Base-by-base conservation (phyloP, 23 tunicate genomes). In the Halocynthia roretzi region DNA sequence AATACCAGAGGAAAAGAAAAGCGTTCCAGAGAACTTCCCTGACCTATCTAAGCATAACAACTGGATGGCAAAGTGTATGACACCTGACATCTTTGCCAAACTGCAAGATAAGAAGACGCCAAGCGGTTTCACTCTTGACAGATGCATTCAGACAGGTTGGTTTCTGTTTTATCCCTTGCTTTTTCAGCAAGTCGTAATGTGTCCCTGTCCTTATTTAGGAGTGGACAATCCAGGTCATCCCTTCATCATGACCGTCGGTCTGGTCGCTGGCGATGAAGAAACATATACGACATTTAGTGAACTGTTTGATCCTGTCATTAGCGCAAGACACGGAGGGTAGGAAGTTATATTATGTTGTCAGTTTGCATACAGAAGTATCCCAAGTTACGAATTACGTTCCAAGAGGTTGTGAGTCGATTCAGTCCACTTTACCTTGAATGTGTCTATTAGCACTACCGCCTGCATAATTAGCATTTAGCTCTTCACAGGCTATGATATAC, bases 171-270 rank as follows among this genome's bases (percentile, higher is more conserved):
- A 2, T 14, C 17, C 17, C 17, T 58, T 2, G n/a, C 15, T 58
- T 14, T 58, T 14, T n/a, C 63, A n/a, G 63, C 17, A 58, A n/a
- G 17, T 58, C 2, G 17, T 58, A 58, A 58, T 58, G 63, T 58
- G 63, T 58, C n/a, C 1, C 17, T 14, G 17, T 58, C 63, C 63
- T 2, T 20, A 10, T 65, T 65, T 48, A 65, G 70, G 93, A 9
- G 86, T 87, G 31, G 93, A 87, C 82, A 87, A 87, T 81, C 63
- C 54, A 9, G 93, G 93, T 4, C 93, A 87, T 63, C 93, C 93
- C 11, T 87, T 87, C 80, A 87, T 87, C 54, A 82, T 80, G 76
- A 87, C 81, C 53, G 93, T 87, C 7, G 93, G 93, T 6, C 55
- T 82, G 23, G 93, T 87, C 0, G 93, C 93, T 15, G 86, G 93